Evolutionary conservation across 1,140 invertebrate genomes (phyloP).

Genomic region (Muscidifurax raptorellus): DNA sequence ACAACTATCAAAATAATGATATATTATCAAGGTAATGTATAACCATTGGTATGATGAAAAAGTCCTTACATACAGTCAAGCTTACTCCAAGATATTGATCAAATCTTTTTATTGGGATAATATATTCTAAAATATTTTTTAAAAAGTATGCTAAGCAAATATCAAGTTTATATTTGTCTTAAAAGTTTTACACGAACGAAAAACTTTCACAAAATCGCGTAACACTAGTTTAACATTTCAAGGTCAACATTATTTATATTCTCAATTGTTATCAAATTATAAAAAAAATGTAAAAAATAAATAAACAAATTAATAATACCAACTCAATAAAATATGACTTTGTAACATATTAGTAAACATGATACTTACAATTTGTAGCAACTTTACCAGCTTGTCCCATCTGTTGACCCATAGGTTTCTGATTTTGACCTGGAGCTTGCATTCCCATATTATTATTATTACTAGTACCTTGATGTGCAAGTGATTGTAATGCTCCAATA

Average conservation of each 20-base stretch:
- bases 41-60: too few relatives aligned
- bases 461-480: conserved; percentile 85
- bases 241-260: too few relatives aligned
- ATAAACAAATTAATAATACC: background rate
- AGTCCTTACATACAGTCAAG: too few relatives aligned
- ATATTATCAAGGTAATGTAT: too few relatives aligned
- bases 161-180: too few relatives aligned
- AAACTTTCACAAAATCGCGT: background rate
- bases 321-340: background rate
- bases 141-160: too few relatives aligned
- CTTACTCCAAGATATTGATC: too few relatives aligned
- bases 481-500: conserved; percentile 89
- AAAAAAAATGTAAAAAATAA: background rate
- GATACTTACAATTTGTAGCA: conserved; percentile 38
- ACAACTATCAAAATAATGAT: too few relatives aligned
- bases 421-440: conserved; percentile 73
- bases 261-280: background rate
- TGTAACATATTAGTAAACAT: background rate
- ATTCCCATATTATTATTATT: conserved; percentile 79
- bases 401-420: conserved; percentile 77
- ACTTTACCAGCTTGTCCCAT: conserved; percentile 63
- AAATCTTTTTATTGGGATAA: too few relatives aligned
- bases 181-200: background rate
- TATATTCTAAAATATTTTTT: too few relatives aligned
- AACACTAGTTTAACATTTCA: background rate